Evolutionary conservation across 2,797 vertebrate species (phyloP).

Genomic region (Sebastes hopkinsi): DNA sequence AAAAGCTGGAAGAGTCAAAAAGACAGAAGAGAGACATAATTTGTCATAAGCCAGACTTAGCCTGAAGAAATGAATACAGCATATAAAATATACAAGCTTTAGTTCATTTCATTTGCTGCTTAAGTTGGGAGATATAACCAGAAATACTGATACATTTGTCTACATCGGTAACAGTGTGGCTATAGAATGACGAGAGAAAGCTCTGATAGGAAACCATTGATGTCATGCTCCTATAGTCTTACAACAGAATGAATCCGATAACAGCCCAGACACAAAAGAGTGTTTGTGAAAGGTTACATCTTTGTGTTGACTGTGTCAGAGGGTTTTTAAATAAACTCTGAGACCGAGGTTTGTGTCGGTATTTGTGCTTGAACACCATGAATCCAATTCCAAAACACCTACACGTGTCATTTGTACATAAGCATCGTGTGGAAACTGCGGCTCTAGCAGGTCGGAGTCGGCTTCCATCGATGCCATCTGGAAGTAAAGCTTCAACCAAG

Average conservation of each 20-base stretch:
- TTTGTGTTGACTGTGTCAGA: not conserved
- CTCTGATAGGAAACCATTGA: not conserved
- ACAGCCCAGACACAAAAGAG: not conserved
- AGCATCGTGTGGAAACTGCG: constrained; percentile 89
- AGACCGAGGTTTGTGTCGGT: not conserved
- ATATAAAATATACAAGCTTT: too few relatives aligned
- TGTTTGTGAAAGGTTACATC: not conserved
- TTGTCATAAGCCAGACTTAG: not conserved
- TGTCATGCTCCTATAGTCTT: not conserved
- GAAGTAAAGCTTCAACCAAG: constrained; percentile 91
- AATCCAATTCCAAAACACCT: constrained; percentile 67
- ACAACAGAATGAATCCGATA: not conserved
- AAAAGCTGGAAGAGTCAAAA: constrained; percentile 81
- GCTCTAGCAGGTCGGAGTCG: constrained; percentile 85
- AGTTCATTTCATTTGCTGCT: not conserved
- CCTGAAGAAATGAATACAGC: not conserved
- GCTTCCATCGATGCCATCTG: constrained; percentile 87
- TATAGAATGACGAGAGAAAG: not conserved
- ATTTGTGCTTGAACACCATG: not conserved
- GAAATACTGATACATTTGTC: not conserved
- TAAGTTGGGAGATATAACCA: not conserved
- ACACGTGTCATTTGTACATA: constrained; percentile 87
- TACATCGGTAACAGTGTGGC: not conserved
- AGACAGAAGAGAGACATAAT: not conserved
- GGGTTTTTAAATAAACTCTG: not conserved